phyloP scores from a whole-genome alignment of 1,140 invertebrate genomes.

The Cheumatopsyche charites region DNA sequence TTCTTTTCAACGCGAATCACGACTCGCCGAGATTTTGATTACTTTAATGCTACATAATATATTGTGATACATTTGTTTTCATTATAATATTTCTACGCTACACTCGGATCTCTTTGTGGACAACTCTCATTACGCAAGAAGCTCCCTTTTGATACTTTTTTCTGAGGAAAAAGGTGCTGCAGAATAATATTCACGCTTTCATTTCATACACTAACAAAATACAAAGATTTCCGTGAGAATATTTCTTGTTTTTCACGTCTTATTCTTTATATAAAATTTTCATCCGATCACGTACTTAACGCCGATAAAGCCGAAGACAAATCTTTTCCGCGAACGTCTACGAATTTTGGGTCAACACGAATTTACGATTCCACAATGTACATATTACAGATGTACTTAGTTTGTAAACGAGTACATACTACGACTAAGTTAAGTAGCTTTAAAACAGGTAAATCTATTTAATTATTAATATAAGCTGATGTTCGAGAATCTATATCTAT shows the following conservation, averaged over 20 bases:
- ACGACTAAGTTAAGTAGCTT: too few species aligned
- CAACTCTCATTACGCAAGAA: slow-evolving; percentile 14
- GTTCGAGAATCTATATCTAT: slow-evolving; percentile 23
- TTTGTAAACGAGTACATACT: not conserved
- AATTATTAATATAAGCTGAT: slow-evolving; percentile 14
- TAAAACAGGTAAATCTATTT: slow-evolving; percentile 22
- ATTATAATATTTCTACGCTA: not conserved
- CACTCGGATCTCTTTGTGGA: slow-evolving; percentile 2
- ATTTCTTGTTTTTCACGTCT: too few species aligned
- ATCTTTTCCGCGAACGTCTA: not conserved
- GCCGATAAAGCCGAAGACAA: not conserved
- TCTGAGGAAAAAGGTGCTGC: not conserved
- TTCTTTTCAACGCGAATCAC: too few species aligned
- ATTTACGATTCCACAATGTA: not conserved
- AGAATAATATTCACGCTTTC: not conserved
- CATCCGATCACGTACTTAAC: not conserved
- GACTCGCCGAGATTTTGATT: too few species aligned
- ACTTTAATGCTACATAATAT: too few species aligned
- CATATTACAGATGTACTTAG: not conserved
- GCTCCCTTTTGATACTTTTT: slow-evolving; percentile 11
- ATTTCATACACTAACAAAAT: not conserved
- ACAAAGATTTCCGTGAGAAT: too few species aligned
- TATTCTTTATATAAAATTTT: not conserved
- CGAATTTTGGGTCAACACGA: slow-evolving; percentile 16
- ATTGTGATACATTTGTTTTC: too few species aligned